Evolutionary conservation across 2,888 invertebrate species (phyloP).

Genomic region (Amblyjoppa fuscipennis): DNA sequence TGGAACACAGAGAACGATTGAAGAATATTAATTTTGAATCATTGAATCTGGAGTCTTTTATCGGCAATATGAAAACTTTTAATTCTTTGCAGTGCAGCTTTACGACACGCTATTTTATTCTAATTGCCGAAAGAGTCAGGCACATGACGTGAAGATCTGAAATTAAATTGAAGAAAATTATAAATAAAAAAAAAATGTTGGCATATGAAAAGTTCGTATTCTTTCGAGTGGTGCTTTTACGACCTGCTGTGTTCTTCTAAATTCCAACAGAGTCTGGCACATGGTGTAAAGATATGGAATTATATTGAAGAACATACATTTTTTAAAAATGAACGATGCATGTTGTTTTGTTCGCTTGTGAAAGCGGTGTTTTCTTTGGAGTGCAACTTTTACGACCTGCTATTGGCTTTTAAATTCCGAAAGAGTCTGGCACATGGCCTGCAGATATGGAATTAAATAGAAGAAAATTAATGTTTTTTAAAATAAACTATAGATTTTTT

Average conservation of each 20-base stretch:
- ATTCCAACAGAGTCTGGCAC: constrained; percentile 1
- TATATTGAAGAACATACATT: constrained; percentile 71
- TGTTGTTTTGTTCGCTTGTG: too few relatives aligned
- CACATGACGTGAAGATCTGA: constrained; percentile 68
- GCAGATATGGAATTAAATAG: constrained; percentile 8
- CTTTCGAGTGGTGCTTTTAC: neutral
- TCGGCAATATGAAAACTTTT: neutral
- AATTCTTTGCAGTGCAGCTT: neutral
- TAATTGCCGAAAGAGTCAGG: neutral
- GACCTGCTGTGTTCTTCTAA: neutral
- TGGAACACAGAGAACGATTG: too few relatives aligned
- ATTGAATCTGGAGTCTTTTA: too few relatives aligned
- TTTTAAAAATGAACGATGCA: too few relatives aligned
- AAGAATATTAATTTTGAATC: too few relatives aligned
- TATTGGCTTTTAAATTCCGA: neutral
- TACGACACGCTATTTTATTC: neutral
- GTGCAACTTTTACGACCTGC: too few relatives aligned
- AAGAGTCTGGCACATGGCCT: constrained; percentile 32
- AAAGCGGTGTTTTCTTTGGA: too few relatives aligned
- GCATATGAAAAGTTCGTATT: neutral
- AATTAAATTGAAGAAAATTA: constrained; percentile 74
- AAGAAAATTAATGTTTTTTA: neutral
- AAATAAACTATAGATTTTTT: neutral
- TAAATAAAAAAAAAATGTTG: too few relatives aligned
- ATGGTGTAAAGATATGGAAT: constrained; percentile 73